phyloP scores from a whole-genome alignment of 2,113 vertebrate species.

The Miniopterus natalensis region DNA sequence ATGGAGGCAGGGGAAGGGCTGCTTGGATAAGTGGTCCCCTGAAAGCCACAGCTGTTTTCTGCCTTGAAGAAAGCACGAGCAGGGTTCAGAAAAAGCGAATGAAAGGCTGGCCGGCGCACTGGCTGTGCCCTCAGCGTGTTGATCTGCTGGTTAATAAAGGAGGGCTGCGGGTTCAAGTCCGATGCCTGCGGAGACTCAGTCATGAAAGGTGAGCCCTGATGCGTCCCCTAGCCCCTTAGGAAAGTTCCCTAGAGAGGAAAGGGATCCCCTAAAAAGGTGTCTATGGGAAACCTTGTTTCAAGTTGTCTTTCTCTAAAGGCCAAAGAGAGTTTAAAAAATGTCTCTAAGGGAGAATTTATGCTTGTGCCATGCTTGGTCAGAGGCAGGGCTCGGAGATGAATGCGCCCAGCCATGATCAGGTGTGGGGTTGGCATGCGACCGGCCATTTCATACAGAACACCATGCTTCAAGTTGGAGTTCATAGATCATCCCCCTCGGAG shows the following conservation, averaged over 20 bases:
- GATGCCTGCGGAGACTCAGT: conserved; percentile 64
- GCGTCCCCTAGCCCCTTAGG: neutral
- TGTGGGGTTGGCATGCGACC: neutral
- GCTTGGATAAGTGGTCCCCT: conserved; percentile 69
- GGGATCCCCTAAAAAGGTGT: neutral
- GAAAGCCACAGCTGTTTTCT: conserved; percentile 24
- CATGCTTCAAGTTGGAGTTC: neutral
- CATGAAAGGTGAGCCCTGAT: conserved; percentile 90
- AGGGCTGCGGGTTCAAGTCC: conserved; percentile 54
- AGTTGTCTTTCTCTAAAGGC: conserved; percentile 43
- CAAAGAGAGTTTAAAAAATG: conserved; percentile 60
- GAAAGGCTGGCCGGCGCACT: neutral
- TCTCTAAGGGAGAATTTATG: conserved; percentile 18
- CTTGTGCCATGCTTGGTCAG: neutral
- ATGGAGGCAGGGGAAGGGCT: conserved; percentile 61
- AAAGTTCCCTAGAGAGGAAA: neutral
- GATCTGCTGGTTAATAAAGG: conserved; percentile 65
- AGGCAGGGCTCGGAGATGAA: neutral
- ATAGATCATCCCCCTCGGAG: neutral
- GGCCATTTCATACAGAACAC: conserved; percentile 29
- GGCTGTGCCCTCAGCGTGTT: neutral
- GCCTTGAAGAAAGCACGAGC: conserved; percentile 55
- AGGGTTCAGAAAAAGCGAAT: neutral
- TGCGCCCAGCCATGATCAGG: neutral
- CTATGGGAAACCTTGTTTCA: conserved; percentile 52